phyloP scores from a whole-genome alignment of 2,888 invertebrate species.

The Heteropelma amictum region DNA sequence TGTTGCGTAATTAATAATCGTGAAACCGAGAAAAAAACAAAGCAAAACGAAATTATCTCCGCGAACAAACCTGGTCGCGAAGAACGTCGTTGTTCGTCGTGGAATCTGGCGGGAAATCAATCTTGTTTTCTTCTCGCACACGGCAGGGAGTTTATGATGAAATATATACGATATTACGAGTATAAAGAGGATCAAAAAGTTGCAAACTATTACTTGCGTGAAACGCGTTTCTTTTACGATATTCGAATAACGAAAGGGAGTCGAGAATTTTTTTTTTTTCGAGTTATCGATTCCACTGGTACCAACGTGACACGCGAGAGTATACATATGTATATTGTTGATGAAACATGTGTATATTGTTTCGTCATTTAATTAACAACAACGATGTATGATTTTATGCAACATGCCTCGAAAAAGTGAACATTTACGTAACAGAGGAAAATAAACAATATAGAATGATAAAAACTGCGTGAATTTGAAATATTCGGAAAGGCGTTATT shows the following conservation, averaged over 20 bases:
- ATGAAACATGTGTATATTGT: conserved; percentile 51
- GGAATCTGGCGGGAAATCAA: no score
- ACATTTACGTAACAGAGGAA: conserved; percentile 66
- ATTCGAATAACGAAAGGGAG: conserved; percentile 15
- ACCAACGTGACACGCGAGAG: conserved; percentile 29
- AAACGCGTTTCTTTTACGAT: conserved; percentile 30
- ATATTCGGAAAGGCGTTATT: no score
- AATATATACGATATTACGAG: no score
- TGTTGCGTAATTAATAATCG: no score
- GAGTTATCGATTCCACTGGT: conserved; percentile 38
- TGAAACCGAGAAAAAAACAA: no score
- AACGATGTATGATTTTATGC: conserved; percentile 65
- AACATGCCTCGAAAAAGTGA: conserved; percentile 60
- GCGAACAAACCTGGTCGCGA: no score
- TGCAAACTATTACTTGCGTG: conserved; percentile 8
- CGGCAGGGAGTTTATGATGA: not conserved
- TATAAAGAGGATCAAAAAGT: no score
- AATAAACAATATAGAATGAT: conserved; percentile 67
- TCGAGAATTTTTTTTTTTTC: conserved; percentile 16
- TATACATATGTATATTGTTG: conserved; percentile 38
- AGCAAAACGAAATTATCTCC: no score
- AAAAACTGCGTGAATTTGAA: not conserved
- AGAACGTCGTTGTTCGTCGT: no score
- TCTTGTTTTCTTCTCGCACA: conserved; percentile 25
- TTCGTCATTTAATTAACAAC: conserved; percentile 57